These are phyloP conservation scores for Acronicta leporina DNA, from an alignment of 2,888 invertebrate genomes.

Conservation along the genomic window DNA sequence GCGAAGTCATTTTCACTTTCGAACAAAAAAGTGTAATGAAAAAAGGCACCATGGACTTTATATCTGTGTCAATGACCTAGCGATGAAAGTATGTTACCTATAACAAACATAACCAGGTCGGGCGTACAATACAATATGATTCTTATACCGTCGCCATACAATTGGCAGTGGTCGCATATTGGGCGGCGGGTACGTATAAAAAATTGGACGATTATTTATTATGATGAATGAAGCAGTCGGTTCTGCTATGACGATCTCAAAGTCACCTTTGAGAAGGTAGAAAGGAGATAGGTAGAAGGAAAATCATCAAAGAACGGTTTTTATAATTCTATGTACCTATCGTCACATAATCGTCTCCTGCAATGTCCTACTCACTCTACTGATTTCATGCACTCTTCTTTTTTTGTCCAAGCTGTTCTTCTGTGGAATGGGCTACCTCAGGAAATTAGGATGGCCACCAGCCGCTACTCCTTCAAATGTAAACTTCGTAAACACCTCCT, in stretches of 20 bases:
- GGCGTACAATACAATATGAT: slow-evolving; percentile 56
- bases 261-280: slow-evolving; percentile 49
- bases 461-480: too few relatives aligned
- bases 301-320: slow-evolving; percentile 7
- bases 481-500: too few relatives aligned
- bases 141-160: slow-evolving; percentile 59
- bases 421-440: too few relatives aligned
- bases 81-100: slow-evolving; percentile 68
- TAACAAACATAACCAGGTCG: slow-evolving; percentile 45
- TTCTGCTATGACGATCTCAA: slow-evolving; percentile 54
- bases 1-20: slow-evolving; percentile 73
- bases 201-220: slow-evolving; percentile 65
- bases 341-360: too few relatives aligned
- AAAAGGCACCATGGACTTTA: slow-evolving; percentile 63
- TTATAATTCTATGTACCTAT: slow-evolving; percentile 23
- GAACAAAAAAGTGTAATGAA: slow-evolving; percentile 63
- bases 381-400: too few relatives aligned
- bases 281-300: slow-evolving; percentile 42
- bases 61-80: slow-evolving; percentile 72
- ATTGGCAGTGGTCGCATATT: slow-evolving; percentile 46
- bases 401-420: too few relatives aligned
- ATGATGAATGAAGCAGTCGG: slow-evolving; percentile 71
- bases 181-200: slow-evolving; percentile 53
- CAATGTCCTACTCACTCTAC: too few relatives aligned
- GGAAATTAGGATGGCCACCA: too few relatives aligned